Evolutionary conservation across 2,797 vertebrate species (phyloP).

Genomic region (Mormyrops attenuatus): DNA sequence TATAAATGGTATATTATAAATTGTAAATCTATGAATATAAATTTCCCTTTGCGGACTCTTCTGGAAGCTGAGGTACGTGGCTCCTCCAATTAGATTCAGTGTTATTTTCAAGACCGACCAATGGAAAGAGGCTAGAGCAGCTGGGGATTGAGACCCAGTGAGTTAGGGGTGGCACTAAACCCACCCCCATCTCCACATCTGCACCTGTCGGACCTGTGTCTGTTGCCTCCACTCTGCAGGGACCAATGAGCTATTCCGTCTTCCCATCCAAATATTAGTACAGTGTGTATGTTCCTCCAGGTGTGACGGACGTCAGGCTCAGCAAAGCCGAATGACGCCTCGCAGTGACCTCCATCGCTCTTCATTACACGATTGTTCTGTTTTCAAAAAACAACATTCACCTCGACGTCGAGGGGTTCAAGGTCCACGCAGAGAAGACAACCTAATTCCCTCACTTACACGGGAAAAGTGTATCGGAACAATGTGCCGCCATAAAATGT

Average conservation of each 20-base stretch:
- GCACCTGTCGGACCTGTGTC: not conserved
- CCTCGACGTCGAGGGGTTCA: not conserved
- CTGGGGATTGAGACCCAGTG: not conserved
- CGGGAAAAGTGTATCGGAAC: not conserved
- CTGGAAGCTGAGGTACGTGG: not conserved
- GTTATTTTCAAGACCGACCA: not conserved
- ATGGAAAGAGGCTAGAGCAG: not conserved
- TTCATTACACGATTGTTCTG: not conserved
- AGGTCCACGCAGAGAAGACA: not conserved
- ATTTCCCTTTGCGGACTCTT: not conserved
- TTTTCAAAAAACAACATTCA: not conserved
- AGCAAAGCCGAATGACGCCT: not conserved
- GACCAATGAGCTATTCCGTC: not conserved
- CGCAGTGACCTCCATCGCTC: not conserved
- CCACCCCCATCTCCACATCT: not conserved
- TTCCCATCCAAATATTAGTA: not conserved
- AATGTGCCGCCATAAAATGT: not conserved
- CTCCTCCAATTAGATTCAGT: not conserved
- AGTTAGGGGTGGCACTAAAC: not conserved
- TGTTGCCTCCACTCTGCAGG: not conserved
- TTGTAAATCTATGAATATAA: conserved; percentile 2
- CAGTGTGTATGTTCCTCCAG: not conserved
- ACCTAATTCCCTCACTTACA: not conserved
- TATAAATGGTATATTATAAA: conserved; percentile 18
- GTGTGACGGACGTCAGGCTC: not conserved